phyloP scores from a whole-genome alignment of 2,797 vertebrate genomes.

The Echiichthys vipera region DNA sequence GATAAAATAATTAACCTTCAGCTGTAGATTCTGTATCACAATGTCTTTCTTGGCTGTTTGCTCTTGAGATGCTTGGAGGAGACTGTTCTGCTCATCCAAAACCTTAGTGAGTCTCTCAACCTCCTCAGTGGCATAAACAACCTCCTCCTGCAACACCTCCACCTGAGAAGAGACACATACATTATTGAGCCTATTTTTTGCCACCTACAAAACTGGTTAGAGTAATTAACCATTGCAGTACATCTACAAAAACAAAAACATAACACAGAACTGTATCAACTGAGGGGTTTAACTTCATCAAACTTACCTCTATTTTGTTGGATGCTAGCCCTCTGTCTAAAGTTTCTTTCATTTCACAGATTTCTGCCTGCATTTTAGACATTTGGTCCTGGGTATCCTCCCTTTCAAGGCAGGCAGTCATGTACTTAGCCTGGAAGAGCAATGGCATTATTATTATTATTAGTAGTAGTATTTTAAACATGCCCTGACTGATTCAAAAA shows the following conservation, averaged over 20 bases:
- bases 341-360: conserved; percentile 87
- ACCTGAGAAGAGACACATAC: conserved; percentile 76
- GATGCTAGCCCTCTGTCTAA: conserved; percentile 86
- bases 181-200: background rate
- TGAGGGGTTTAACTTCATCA: background rate
- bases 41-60: conserved; percentile 84
- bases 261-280: background rate
- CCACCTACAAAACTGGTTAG: background rate
- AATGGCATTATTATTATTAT: background rate
- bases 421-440: conserved; percentile 86
- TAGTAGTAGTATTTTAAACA: background rate
- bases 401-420: conserved; percentile 82
- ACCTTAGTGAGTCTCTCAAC: conserved; percentile 90
- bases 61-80: conserved; percentile 88
- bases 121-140: conserved; percentile 90
- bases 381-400: conserved; percentile 83
- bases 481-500: background rate
- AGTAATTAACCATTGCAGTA: background rate
- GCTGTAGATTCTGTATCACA: conserved; percentile 86
- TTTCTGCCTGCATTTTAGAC: conserved; percentile 83
- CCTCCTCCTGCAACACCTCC: conserved; percentile 92
- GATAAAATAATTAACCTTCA: conserved; percentile 80
- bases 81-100: conserved; percentile 87
- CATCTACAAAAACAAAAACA: background rate
- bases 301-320: conserved; percentile 90